phyloP scores from a whole-genome alignment of 2,797 vertebrate species.

The Notolabrus celidotus region DNA sequence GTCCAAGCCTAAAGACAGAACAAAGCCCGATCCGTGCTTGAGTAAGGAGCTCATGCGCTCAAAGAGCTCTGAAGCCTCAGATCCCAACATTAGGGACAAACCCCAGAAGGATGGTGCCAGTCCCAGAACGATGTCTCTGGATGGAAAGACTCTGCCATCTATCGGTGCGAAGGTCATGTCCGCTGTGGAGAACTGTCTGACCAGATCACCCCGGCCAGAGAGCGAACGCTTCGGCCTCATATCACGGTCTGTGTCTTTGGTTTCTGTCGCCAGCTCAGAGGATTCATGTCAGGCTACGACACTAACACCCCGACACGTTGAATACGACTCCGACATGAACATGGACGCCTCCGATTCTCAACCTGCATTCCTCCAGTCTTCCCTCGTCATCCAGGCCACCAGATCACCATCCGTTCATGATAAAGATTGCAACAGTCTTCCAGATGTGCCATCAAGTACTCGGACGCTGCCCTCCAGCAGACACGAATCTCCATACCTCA shows the following conservation, averaged over 20 bases:
- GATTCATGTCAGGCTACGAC: slow-evolving; percentile 92
- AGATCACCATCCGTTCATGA: slow-evolving; percentile 92
- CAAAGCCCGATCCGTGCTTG: slow-evolving; percentile 86
- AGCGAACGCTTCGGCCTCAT: slow-evolving; percentile 90
- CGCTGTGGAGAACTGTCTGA: slow-evolving; percentile 89
- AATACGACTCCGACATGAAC: slow-evolving; percentile 94
- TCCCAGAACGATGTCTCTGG: slow-evolving; percentile 90
- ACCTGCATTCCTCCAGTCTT: slow-evolving; percentile 92
- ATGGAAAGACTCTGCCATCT: slow-evolving; percentile 85
- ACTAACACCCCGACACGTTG: slow-evolving; percentile 89
- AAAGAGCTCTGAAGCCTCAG: slow-evolving; percentile 93
- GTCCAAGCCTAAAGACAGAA: slow-evolving; percentile 90
- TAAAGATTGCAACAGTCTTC: slow-evolving; percentile 87
- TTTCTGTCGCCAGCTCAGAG: slow-evolving; percentile 95
- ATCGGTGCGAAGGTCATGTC: slow-evolving; percentile 85
- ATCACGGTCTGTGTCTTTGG: slow-evolving; percentile 93
- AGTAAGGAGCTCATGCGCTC: slow-evolving; percentile 93
- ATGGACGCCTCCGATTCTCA: slow-evolving; percentile 94
- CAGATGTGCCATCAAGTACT: slow-evolving; percentile 86
- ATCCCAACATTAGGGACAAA: slow-evolving; percentile 88
- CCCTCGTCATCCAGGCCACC: slow-evolving; percentile 89
- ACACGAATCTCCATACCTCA: slow-evolving; percentile 88
- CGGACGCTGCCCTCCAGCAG: slow-evolving; percentile 81
- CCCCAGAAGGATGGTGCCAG: slow-evolving; percentile 86
- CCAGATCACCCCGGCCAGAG: slow-evolving; percentile 92